Evolutionary conservation across 2,888 invertebrate genomes (phyloP), one percentile per base, ranked within the genome.

Genomic region (Hoplodrina ambigua): DNA sequence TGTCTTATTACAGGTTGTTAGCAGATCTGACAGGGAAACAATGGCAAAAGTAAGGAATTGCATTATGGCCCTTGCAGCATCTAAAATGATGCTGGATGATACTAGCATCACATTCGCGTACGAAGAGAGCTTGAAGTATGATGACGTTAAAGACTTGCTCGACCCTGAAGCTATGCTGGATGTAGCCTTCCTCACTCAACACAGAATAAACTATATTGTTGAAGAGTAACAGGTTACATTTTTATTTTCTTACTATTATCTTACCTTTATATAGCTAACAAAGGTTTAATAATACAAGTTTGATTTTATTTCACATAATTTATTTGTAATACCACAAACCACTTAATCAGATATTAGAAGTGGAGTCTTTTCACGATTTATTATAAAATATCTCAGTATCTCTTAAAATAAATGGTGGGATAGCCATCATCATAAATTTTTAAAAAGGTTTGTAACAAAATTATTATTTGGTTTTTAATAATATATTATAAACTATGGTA

Each of bases 21-120:
- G 97, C 10, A 95, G 96, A 65, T 93, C 96, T 0, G 98, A 98
- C 82, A 96, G 99, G 65, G 98, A 98, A 93, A 97, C 97, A n/a
- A 98, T 99, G 88, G 97, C 98, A 0, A 96, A 99, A 69, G 93
- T 99, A 33, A 97, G 98, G 67, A 99, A 99, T 92, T 99, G 99
- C 89, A 97, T 99, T 76, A 93, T 98, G 58, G 98, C 98, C 0
- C 94, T 99, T 66, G 97, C 98, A 0, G 97, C 98, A 33, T 98
- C 98, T 80, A 98, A 98, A 89, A 97, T 99, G 94, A 97, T 98
- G 96, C 94, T 99, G 3, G 99, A 97, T 85, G 99, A 99, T 89
- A 99, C 99, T 0, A 99, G 98, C 87, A 98, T 99, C 58, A 96
- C 98, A 83, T 98, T 98, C 89, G 98, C 99, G 0, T 99, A 97